Percentiles rank a stretch among this genome's conserved stretches.
phyloP scores from a whole-genome alignment of 2,888 invertebrate species.

The Spatulosminthurus flaviceps region DNA sequence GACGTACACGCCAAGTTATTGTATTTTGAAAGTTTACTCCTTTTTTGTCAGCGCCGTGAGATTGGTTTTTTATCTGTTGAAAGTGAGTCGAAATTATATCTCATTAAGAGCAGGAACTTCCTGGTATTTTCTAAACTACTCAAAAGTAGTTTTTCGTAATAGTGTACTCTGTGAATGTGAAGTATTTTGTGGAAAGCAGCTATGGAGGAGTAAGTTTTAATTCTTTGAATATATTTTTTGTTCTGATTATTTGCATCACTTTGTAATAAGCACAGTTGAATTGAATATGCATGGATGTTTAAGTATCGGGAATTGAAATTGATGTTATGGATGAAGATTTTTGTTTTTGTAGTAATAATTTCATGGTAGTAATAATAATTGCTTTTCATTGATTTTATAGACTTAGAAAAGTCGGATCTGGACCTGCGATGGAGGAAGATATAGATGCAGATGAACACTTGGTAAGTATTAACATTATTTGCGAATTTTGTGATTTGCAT shows the following conservation, averaged over 20 bases:
- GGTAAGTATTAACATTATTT: conserved; percentile 49
- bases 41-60: no score
- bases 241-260: conserved; percentile 32
- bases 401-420: conserved; percentile 56
- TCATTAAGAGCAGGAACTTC: no score
- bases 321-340: conserved; percentile 21
- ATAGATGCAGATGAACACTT: conserved; percentile 63
- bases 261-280: no score
- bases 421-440: conserved; percentile 53
- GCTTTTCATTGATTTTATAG: conserved; percentile 52
- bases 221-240: conserved; percentile 18
- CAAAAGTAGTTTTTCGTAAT: not conserved
- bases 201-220: conserved; percentile 42
- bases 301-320: no score
- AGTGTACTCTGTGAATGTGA: not conserved
- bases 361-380: not conserved
- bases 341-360: not conserved
- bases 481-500: not conserved
- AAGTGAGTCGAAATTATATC: no score
- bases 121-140: no score
- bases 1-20: no score
- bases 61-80: no score
- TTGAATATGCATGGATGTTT: no score
- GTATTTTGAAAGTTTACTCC: no score
- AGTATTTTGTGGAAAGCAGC: not conserved